Base-by-base conservation (phyloP, 2,888 invertebrate genomes). In the Priocnemis perturbator region DNA sequence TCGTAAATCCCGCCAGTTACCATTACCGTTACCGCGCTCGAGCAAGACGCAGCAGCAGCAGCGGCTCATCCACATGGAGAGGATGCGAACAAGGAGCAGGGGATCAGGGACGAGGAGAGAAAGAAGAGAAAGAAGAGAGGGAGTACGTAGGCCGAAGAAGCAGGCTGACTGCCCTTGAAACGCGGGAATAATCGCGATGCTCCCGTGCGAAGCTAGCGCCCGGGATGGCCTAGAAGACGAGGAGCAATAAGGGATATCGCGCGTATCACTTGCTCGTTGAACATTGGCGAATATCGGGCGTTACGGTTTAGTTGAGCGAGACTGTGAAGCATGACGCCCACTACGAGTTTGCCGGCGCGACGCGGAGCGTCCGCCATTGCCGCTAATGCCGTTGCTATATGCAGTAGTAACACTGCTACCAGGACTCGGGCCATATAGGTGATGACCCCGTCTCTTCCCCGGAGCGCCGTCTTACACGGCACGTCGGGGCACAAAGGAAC, bases 1-100 rank as follows among this genome's bases (percentile, higher is more conserved):
- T 83, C 81, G 81, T 85, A 84, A 82, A 83, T 81, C 77, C 76
- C 69, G 73, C 74, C 76, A 79, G 74, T 82, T 79, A 77, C 78
- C 76, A 83, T 83, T 84, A 81, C 82, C 83, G 84, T 83, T 84
- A 83, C 76, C 75, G 60, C 72, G 73, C 69, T 69, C 65, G 67
- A 69, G 70, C 69, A 71, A 78, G 61, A 53, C 55, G 21, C 60
- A 21, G 37, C 7, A 11, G 26, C 26, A 59, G 9, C 52, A 15
- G 15, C 37, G 37, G 14, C 53, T 26, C 4, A 17, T 50, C 4
- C 37, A 37, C 26, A 47, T 11, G 45, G 37, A 30, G 15, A 45
- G 45, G 48, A 55, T 7, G 26, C 30, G 47, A 55, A 44, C 7
- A 50, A 56, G 50, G 71, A 65, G 62, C 30, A 61, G 59, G 59